These are phyloP conservation scores for Boloria euphrosyne DNA, from an alignment of 2,888 invertebrate species.

Conservation along the genomic window DNA sequence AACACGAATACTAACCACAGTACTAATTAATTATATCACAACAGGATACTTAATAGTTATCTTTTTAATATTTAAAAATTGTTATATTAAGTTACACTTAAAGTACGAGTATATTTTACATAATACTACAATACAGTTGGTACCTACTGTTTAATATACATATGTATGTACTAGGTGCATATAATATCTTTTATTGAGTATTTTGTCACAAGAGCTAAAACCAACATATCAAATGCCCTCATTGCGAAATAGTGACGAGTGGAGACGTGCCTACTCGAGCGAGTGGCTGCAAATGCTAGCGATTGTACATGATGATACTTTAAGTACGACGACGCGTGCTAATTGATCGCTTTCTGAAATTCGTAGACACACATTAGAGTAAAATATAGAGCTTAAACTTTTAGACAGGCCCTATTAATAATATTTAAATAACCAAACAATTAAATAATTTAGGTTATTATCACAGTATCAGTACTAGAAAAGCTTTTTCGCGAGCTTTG, in stretches of 20 bases:
- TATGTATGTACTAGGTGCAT: neutral
- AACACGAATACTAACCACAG: no score
- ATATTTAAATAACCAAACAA: no score
- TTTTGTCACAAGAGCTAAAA: neutral
- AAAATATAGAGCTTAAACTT: slow-evolving; percentile 31
- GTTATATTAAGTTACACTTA: no score
- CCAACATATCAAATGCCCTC: slow-evolving; percentile 9
- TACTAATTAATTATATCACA: no score
- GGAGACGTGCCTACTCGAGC: slow-evolving; percentile 11
- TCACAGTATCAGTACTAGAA: no score
- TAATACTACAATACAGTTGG: neutral
- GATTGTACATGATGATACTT: slow-evolving; percentile 47
- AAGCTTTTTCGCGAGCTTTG: no score
- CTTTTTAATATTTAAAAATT: no score
- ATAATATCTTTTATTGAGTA: neutral
- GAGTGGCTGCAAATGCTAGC: slow-evolving; percentile 25
- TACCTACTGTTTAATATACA: neutral
- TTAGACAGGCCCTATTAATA: slow-evolving; percentile 20
- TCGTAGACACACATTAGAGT: slow-evolving; percentile 50
- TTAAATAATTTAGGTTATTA: no score
- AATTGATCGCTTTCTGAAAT: slow-evolving; percentile 60
- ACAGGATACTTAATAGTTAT: no score
- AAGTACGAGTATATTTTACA: no score
- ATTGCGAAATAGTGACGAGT: slow-evolving; percentile 1
- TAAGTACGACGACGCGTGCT: slow-evolving; percentile 58